These are phyloP conservation scores for Chorisops tibialis DNA, from an alignment of 2,888 invertebrate species.

Conservation along the genomic window DNA sequence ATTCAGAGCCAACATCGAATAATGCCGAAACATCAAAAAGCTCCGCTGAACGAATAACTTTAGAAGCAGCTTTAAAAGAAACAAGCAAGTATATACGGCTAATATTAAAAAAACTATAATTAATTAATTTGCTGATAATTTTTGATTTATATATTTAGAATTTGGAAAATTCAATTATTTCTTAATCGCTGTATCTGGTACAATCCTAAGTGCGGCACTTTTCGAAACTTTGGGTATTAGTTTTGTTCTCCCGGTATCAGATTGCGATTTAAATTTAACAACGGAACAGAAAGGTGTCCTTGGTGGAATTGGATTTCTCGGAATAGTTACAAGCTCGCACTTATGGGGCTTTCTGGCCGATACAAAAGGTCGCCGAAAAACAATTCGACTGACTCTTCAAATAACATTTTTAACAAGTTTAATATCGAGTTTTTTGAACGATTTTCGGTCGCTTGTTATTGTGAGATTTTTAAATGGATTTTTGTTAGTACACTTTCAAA, in stretches of 20 bases:
- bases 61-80: too few species aligned
- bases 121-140: too few species aligned
- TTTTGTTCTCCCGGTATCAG: slow-evolving; percentile 55
- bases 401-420: slow-evolving; percentile 53
- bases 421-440: slow-evolving; percentile 53
- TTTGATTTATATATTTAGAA: slow-evolving; percentile 40
- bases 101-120: too few species aligned
- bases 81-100: too few species aligned
- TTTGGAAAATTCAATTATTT: slow-evolving; percentile 55
- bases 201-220: slow-evolving; percentile 54
- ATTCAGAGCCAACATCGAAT: too few species aligned
- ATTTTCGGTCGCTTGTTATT: slow-evolving; percentile 54
- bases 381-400: slow-evolving; percentile 52
- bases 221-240: slow-evolving; percentile 54
- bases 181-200: slow-evolving; percentile 53
- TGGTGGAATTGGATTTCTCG: slow-evolving; percentile 48
- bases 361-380: slow-evolving; percentile 53
- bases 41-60: too few species aligned
- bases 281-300: slow-evolving; percentile 50
- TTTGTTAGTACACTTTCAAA: slow-evolving; percentile 49
- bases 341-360: too few species aligned
- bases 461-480: slow-evolving; percentile 56
- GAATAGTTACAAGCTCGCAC: too few species aligned
- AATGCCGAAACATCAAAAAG: too few species aligned
- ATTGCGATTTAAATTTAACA: slow-evolving; percentile 50